These are phyloP conservation scores for Decapterus maruadsi DNA, from an alignment of 2,797 vertebrate genomes.

Conservation along the genomic window DNA sequence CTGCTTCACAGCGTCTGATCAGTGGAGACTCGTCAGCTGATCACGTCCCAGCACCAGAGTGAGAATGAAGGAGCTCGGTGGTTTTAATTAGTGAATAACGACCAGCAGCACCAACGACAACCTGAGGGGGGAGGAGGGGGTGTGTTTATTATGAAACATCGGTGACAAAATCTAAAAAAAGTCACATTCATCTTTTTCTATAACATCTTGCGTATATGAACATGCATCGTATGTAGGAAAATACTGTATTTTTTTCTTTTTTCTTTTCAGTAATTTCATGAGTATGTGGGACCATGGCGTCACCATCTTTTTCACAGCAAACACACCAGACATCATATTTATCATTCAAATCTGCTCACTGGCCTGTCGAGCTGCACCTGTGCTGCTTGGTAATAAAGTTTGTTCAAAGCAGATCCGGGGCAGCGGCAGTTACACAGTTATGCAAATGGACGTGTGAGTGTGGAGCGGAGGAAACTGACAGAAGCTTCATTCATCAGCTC, in stretches of 20 bases:
- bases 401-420: slow-evolving; percentile 16
- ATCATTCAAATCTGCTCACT: neutral
- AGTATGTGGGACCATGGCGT: slow-evolving; percentile 17
- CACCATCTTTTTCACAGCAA: slow-evolving; percentile 43
- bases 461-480: neutral
- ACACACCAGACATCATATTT: slow-evolving; percentile 20
- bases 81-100: slow-evolving; percentile 17
- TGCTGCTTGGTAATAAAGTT: neutral
- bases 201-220: slow-evolving; percentile 37
- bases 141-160: slow-evolving; percentile 45
- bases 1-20: too few species aligned
- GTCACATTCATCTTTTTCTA: slow-evolving; percentile 29
- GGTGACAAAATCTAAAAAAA: slow-evolving; percentile 22
- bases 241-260: slow-evolving; percentile 37
- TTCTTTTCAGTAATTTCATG: slow-evolving; percentile 11
- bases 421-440: slow-evolving; percentile 2
- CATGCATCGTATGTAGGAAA: slow-evolving; percentile 52
- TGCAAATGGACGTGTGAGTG: neutral
- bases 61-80: slow-evolving; percentile 8
- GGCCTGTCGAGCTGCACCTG: slow-evolving; percentile 1
- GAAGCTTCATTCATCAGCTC: slow-evolving; percentile 15
- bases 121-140: neutral
- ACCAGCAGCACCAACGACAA: slow-evolving; percentile 20
- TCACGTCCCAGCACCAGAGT: slow-evolving; percentile 26
- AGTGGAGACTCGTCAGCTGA: slow-evolving; percentile 25